Evolutionary conservation across 2,888 invertebrate species (phyloP).

Genomic region (Metopia argyrocephala): DNA sequence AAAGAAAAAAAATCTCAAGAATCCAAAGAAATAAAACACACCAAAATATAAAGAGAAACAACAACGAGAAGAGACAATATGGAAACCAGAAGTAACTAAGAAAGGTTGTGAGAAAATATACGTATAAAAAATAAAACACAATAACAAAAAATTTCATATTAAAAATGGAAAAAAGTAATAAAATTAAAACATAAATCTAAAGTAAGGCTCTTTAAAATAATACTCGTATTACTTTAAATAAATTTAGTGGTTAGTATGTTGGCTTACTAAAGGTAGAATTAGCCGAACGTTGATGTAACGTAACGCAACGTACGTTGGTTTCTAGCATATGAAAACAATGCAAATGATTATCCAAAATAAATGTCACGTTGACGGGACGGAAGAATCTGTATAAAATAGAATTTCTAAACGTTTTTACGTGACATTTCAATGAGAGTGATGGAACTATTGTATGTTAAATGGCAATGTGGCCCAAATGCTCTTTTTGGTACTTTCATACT

Average conservation of each 20-base stretch:
- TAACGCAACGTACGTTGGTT: too few species aligned
- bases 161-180: background rate
- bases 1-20: conserved; percentile 42
- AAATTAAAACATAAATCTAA: background rate
- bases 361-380: too few species aligned
- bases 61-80: conserved; percentile 8
- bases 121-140: conserved; percentile 7
- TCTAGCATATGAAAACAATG: too few species aligned
- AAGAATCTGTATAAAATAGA: too few species aligned
- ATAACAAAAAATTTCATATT: background rate
- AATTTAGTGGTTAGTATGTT: background rate
- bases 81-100: conserved; percentile 55
- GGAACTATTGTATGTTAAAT: too few species aligned
- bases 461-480: too few species aligned
- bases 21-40: conserved; percentile 44
- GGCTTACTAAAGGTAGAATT: too few species aligned
- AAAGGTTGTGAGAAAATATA: conserved; percentile 41
- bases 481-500: too few species aligned
- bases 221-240: background rate
- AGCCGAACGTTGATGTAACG: too few species aligned
- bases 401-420: too few species aligned
- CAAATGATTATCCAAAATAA: too few species aligned
- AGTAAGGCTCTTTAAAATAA: background rate
- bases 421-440: too few species aligned
- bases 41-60: conserved; percentile 14